Evolutionary conservation across 1,140 invertebrate species (phyloP), one percentile per base, ranked within the genome.

Genomic region (Penaeus vannamei): DNA sequence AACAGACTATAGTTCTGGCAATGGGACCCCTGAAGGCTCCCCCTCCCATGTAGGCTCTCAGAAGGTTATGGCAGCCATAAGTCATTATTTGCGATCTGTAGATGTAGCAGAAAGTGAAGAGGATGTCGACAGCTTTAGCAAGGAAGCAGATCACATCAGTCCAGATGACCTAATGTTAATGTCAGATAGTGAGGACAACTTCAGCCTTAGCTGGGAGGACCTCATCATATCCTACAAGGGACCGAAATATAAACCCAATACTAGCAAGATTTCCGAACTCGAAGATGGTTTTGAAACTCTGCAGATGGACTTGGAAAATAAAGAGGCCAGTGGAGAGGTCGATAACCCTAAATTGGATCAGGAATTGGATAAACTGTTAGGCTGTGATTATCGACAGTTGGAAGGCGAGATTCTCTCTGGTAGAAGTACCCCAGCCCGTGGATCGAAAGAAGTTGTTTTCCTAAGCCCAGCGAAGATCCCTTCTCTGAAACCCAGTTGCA

Each of bases 81-180:
- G 53, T 12, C 53, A 53, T 53, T 53, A 53, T 53, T 53, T 53
- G 53, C 53, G 53, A 53, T 53, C 53, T 53, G 53, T 46, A 29
- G 86, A 87, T 64, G n/a, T 87, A n/a, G 42, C 79, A 1, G 86
- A 87, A 5, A 83, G 80, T 53, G 86, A 87, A 59, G 86, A 87
- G 22, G 83, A 72, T 53, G 53, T 53, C 12, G 84, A 85, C 53
- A 83, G 80, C 53, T 87, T 87, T 53, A 87, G 66, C 42, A 23
- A 26, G n/a, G 86, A 87, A 32, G 86, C 86, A 12, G 86, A 87
- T n/a, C 32, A 26, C 61, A 20, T 83, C n/a, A 42, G 69, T 19
- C 86, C 86, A 26, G 80, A 83, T 26, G 86, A 87, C 29, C 62
- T 83, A 12, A 29, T 83, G 79, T 46, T 87, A 23, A 61, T 87